A percentile compares a stretch with the other conserved stretches of the same genome.
phyloP scores from a whole-genome alignment of 2,113 vertebrate species.

The Amazona vittata region DNA sequence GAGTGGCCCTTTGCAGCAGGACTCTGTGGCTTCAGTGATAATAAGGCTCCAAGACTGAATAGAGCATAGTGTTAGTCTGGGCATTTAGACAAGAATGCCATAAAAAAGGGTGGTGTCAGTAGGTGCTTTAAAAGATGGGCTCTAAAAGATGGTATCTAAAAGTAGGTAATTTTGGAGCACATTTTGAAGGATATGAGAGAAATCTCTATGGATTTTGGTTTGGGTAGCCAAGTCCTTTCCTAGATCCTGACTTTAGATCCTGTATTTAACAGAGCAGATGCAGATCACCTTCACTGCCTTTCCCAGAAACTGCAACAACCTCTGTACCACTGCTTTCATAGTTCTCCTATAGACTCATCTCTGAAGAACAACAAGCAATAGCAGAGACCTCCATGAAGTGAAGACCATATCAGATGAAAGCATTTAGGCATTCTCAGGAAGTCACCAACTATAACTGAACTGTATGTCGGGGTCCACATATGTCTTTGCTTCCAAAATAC shows the following conservation, averaged over 20 bases:
- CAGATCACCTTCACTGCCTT: not conserved
- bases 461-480: not conserved
- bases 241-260: not conserved
- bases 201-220: not conserved
- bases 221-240: not conserved
- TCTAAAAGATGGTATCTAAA: not conserved
- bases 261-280: not conserved
- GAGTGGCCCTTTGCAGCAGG: not conserved
- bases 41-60: not conserved
- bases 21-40: rapidly evolving
- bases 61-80: too few relatives aligned
- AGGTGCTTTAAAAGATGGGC: not conserved
- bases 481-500: not conserved
- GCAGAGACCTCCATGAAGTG: not conserved
- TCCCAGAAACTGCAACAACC: not conserved
- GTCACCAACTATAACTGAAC: not conserved
- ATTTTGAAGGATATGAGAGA: not conserved
- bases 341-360: not conserved
- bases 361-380: not conserved
- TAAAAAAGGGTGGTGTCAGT: not conserved
- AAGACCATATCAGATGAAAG: not conserved
- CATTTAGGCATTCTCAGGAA: not conserved
- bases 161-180: not conserved
- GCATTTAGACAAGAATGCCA: not conserved
- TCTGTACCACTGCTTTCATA: not conserved